Evolutionary conservation across 2,888 invertebrate genomes (phyloP), one percentile per base, ranked within the genome.

Genomic region (Axea sp.): DNA sequence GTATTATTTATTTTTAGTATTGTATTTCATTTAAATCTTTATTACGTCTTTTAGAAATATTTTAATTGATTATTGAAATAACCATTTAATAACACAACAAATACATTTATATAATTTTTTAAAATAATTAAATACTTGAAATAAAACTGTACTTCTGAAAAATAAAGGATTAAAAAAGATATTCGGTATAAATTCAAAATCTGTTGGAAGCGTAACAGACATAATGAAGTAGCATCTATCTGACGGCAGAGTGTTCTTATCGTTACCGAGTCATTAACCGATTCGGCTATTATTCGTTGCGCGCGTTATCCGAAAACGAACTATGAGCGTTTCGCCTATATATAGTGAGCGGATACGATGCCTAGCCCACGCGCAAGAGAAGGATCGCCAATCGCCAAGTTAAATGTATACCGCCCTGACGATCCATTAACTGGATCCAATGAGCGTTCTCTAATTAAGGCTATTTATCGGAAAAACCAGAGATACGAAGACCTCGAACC

Each of bases 391-490:
- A 76, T 74, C 62, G 69, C 59, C 68, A 67, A 77, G 79, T 79
- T 79, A 80, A 80, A 80, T 73, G 78, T 79, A 78, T 78, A 78
- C 78, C 65, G 76, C 64, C 79, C 78, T 81, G 81, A 82, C 83
- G 83, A 82, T 82, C 84, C 83, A 84, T 85, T 85, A 84, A 81
- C 80, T 78, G 77, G 79, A 81, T 79, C 82, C 80, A 82, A 82
- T 80, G 82, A 82, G 78, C 82, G 80, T 80, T 77, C 78, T 76
- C 83, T 85, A 84, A 85, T 84, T 83, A 83, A 82, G 82, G 83
- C 82, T 84, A 85, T 84, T 84, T 84, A 84, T 84, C 80, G 81
- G 77, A 68, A 80, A 80, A 80, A 78, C 78, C 72, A 60, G 77
- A 59, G 73, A 77, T 76, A 75, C 76, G 77, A 76, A 76, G 55